These are phyloP conservation scores for Pseudomyrmex sp. DNA, from an alignment of 1,140 invertebrate species.

Conservation along the genomic window DNA sequence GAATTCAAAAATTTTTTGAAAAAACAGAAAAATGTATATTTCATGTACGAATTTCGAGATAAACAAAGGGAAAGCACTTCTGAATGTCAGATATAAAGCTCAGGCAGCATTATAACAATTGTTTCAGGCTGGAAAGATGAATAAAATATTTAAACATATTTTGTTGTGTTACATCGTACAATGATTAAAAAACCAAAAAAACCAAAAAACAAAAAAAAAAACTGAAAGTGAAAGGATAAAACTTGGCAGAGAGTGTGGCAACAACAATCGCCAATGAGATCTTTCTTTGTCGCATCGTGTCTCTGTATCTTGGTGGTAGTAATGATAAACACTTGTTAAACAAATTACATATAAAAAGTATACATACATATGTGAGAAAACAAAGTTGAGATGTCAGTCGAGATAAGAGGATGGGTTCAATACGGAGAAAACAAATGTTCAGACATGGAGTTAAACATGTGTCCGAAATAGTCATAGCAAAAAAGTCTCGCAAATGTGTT, in stretches of 20 bases:
- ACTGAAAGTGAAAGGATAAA: conserved; percentile 60
- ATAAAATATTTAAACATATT: conserved; percentile 68
- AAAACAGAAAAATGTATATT: conserved; percentile 62
- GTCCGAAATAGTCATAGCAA: not conserved
- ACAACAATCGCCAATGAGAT: conserved; percentile 4
- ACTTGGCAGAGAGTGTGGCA: conserved; percentile 30
- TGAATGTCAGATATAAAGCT: conserved; percentile 76
- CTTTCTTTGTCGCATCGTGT: not conserved
- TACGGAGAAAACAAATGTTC: not conserved
- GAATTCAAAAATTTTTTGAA: conserved; percentile 63
- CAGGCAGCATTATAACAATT: conserved; percentile 85
- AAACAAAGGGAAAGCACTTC: conserved; percentile 71
- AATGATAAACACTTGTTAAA: conserved; percentile 26
- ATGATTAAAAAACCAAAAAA: not conserved
- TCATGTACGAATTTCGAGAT: conserved; percentile 63
- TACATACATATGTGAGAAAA: not conserved
- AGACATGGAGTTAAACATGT: conserved; percentile 2
- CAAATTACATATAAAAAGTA: conserved; percentile 35
- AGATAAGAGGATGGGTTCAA: not conserved
- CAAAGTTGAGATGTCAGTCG: not conserved
- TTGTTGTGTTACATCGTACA: conserved; percentile 49
- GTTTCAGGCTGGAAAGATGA: conserved; percentile 83
- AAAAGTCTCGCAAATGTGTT: conserved; percentile 19
- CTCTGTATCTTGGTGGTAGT: not conserved
- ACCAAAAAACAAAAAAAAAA: conserved; percentile 4